A percentile compares a stretch with the other conserved stretches of the same genome.
Conservation (phyloP, 2,888 invertebrate genomes). For the Ennomos fuscantarius region DNA sequence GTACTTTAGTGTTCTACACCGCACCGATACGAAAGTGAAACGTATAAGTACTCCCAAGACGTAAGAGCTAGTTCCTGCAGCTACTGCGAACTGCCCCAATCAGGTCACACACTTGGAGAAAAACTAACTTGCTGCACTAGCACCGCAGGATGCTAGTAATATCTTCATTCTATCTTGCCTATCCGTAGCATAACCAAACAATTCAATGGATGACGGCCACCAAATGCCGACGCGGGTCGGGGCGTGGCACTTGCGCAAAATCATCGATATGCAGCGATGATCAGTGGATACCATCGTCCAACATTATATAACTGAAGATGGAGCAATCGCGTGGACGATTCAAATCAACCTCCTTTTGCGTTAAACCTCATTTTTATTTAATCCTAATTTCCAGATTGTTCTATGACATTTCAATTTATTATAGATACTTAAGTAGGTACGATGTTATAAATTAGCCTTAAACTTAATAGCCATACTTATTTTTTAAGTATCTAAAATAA, state of each 20-base stretch:
- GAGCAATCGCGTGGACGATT: conserved; percentile 40
- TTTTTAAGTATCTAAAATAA: too few relatives aligned
- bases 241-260: conserved; percentile 60
- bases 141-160: too few relatives aligned
- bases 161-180: neutral
- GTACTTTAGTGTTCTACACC: too few relatives aligned
- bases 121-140: too few relatives aligned
- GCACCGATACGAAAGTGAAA: too few relatives aligned
- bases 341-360: conserved; percentile 20
- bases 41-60: too few relatives aligned
- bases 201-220: conserved; percentile 28
- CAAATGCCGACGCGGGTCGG: conserved; percentile 37
- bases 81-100: neutral
- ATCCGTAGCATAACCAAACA: neutral
- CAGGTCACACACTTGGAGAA: neutral
- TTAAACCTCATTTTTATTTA: neutral
- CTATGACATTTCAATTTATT: neutral
- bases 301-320: conserved; percentile 59
- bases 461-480: too few relatives aligned
- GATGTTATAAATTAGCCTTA: too few relatives aligned
- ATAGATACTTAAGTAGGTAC: too few relatives aligned
- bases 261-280: conserved; percentile 70
- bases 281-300: conserved; percentile 58
- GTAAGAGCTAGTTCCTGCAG: too few relatives aligned
- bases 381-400: neutral